These are phyloP conservation scores for Stenoptilia bipunctidactyla DNA, from an alignment of 2,888 invertebrate species.

Conservation along the genomic window DNA sequence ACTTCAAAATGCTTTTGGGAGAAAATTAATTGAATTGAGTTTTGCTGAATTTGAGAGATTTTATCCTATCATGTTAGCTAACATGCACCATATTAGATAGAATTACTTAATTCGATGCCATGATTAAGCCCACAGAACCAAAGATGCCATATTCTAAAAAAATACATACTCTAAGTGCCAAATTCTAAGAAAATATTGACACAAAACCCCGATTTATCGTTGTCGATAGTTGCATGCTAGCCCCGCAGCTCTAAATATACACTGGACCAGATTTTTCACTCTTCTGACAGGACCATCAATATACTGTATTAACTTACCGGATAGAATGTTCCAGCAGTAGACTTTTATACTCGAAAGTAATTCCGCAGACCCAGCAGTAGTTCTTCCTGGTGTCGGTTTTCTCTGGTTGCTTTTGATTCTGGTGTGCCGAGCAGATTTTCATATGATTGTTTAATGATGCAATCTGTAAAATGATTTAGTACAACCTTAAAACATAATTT, in stretches of 20 bases:
- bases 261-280: not conserved
- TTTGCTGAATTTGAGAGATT: too few relatives aligned
- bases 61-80: too few relatives aligned
- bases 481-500: not conserved
- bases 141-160: too few relatives aligned
- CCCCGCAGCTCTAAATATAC: not conserved
- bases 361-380: slow-evolving; percentile 43
- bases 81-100: too few relatives aligned
- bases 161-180: too few relatives aligned
- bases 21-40: too few relatives aligned
- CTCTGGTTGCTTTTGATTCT: slow-evolving; percentile 16
- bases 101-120: too few relatives aligned
- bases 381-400: slow-evolving; percentile 30
- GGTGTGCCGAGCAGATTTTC: slow-evolving; percentile 27
- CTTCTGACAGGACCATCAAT: not conserved
- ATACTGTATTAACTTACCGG: slow-evolving; percentile 38
- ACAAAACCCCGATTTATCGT: too few relatives aligned
- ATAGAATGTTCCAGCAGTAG: slow-evolving; percentile 44
- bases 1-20: too few relatives aligned
- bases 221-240: too few relatives aligned
- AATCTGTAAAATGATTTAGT: slow-evolving; percentile 24
- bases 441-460: slow-evolving; percentile 48
- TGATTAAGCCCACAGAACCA: too few relatives aligned
- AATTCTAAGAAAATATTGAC: too few relatives aligned
- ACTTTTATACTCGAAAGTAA: slow-evolving; percentile 45